Evolutionary conservation across 1,140 invertebrate genomes (phyloP).

Genomic region (Neodiprion virginianus): DNA sequence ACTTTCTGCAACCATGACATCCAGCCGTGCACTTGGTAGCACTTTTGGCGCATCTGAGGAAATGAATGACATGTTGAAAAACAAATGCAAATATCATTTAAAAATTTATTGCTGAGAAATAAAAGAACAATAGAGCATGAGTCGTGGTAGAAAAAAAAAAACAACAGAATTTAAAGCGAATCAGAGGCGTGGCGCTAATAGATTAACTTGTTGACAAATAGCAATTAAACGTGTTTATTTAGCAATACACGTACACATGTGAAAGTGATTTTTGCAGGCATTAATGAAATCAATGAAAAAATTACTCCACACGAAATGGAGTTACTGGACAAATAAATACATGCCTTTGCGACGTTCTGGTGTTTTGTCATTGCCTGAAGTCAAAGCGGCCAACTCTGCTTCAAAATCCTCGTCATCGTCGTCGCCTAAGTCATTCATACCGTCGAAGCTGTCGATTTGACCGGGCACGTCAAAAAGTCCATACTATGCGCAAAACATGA

Average conservation of each 20-base stretch:
- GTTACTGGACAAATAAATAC: not conserved
- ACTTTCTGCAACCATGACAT: slow-evolving; percentile 78
- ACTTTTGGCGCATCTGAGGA: slow-evolving; percentile 39
- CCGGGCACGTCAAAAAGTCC: slow-evolving; percentile 78
- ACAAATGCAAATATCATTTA: slow-evolving; percentile 18
- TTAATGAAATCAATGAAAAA: not conserved
- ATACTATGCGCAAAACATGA: slow-evolving; percentile 64
- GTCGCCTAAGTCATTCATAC: slow-evolving; percentile 63
- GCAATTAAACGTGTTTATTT: too few species aligned
- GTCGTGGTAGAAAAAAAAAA: too few species aligned
- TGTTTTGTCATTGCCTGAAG: slow-evolving; percentile 62
- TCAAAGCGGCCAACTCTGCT: slow-evolving; percentile 82
- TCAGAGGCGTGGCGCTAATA: too few species aligned
- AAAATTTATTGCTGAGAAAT: not conserved
- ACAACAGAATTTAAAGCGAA: too few species aligned
- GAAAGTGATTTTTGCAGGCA: too few species aligned
- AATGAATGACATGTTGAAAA: not conserved
- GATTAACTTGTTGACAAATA: too few species aligned
- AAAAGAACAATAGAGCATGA: too few species aligned
- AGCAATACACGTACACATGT: too few species aligned
- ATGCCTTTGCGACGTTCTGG: slow-evolving; percentile 60
- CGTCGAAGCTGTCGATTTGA: slow-evolving; percentile 65
- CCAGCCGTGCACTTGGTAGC: slow-evolving; percentile 62
- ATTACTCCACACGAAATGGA: not conserved
- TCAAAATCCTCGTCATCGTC: slow-evolving; percentile 82